These are phyloP conservation scores for Xerus rutilus DNA, from an alignment of 2,797 vertebrate species.

Conservation along the genomic window DNA sequence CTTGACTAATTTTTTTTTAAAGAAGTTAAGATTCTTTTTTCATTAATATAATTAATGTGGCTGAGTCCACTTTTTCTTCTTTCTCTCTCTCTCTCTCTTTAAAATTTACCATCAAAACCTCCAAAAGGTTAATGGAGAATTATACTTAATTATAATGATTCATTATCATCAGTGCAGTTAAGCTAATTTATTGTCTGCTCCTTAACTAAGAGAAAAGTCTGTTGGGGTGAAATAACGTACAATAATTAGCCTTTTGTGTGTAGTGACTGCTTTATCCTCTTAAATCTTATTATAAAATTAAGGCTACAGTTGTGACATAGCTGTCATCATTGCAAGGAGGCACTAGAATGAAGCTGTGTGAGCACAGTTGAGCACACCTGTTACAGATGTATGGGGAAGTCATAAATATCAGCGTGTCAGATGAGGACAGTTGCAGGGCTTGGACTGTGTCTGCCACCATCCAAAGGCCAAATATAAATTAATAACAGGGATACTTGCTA, in stretches of 20 bases:
- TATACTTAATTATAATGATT: slow-evolving; percentile 90
- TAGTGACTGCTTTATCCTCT: slow-evolving; percentile 84
- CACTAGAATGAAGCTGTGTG: slow-evolving; percentile 62
- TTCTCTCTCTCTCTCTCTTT: slow-evolving; percentile 48
- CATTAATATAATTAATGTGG: slow-evolving; percentile 86
- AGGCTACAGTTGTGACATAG: slow-evolving; percentile 76
- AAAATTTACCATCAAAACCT: slow-evolving; percentile 86
- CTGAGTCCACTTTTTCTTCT: slow-evolving; percentile 71
- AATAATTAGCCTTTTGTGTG: slow-evolving; percentile 89
- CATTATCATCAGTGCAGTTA: slow-evolving; percentile 87
- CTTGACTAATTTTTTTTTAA: slow-evolving; percentile 55
- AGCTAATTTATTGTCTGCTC: slow-evolving; percentile 89
- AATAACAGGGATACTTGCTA: slow-evolving; percentile 88
- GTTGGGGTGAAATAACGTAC: slow-evolving; percentile 84
- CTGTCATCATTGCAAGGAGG: slow-evolving; percentile 75
- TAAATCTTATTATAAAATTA: slow-evolving; percentile 85
- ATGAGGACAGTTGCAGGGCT: slow-evolving; percentile 88
- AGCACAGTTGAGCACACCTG: slow-evolving; percentile 86
- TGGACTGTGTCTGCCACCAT: slow-evolving; percentile 84
- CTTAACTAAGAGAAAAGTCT: slow-evolving; percentile 86
- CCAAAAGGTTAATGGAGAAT: slow-evolving; percentile 90
- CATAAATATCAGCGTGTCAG: slow-evolving; percentile 90
- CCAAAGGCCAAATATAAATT: slow-evolving; percentile 89
- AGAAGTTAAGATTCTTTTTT: slow-evolving; percentile 84
- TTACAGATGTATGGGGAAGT: slow-evolving; percentile 90